These are phyloP conservation scores for Stenoptilia bipunctidactyla DNA, from an alignment of 2,888 invertebrate genomes.

Conservation along the genomic window DNA sequence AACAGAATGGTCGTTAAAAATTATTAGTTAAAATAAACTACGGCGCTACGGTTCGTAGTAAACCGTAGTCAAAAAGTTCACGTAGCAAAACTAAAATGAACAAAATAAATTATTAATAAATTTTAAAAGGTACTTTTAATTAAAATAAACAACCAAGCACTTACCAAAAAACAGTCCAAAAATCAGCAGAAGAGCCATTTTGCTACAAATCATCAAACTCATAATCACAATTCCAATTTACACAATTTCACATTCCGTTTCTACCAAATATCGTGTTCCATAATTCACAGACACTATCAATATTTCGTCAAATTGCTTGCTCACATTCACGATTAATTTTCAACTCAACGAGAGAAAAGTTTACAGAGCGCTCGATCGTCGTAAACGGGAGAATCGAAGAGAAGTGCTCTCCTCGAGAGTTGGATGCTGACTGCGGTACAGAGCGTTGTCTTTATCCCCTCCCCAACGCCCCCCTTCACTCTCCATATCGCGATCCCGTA, in stretches of 20 bases:
- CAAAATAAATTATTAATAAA: not conserved
- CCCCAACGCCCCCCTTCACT: constrained; percentile 23
- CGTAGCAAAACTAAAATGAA: too few species aligned
- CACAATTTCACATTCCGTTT: not conserved
- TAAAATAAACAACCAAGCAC: constrained; percentile 16
- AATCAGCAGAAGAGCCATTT: constrained; percentile 33
- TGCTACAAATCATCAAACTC: constrained; percentile 19
- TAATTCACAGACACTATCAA: too few species aligned
- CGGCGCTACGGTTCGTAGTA: too few species aligned
- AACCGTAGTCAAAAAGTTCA: too few species aligned
- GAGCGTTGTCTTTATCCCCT: constrained; percentile 23
- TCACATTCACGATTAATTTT: not conserved
- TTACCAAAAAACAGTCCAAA: constrained; percentile 42
- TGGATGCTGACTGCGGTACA: constrained; percentile 42
- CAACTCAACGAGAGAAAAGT: not conserved
- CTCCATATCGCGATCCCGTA: constrained; percentile 60
- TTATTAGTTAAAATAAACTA: too few species aligned
- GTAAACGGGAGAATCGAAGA: constrained; percentile 5
- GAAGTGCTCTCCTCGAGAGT: constrained; percentile 21
- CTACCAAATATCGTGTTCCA: not conserved
- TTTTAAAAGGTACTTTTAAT: not conserved
- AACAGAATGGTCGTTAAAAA: too few species aligned
- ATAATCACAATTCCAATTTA: too few species aligned
- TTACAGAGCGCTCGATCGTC: not conserved
- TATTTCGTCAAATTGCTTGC: too few species aligned